Evolutionary conservation across 2,113 vertebrate genomes (phyloP).

Genomic region (Sardina pilchardus): DNA sequence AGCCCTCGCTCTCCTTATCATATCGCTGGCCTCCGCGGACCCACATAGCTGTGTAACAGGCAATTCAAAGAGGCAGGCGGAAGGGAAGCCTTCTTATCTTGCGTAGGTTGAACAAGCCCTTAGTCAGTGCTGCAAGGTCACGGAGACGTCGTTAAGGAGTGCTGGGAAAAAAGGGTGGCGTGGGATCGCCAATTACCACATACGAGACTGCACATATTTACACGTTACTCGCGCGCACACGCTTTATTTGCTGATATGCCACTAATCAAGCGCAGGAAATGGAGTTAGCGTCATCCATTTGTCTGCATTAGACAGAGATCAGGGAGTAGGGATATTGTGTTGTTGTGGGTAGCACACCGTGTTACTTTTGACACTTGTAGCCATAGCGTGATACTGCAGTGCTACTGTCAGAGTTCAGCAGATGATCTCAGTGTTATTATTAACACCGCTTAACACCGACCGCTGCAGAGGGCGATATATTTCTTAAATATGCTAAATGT

Average conservation of each 20-base stretch:
- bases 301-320: background rate
- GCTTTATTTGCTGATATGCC: background rate
- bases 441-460: background rate
- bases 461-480: background rate
- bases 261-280: background rate
- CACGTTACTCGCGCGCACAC: background rate
- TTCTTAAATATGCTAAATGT: background rate
- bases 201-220: background rate
- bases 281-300: background rate
- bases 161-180: background rate
- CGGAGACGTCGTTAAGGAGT: background rate
- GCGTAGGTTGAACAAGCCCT: background rate
- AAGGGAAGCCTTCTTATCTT: background rate
- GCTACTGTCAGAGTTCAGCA: background rate
- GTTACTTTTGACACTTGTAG: no score
- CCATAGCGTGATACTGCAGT: background rate
- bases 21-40: background rate
- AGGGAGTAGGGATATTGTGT: background rate
- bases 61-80: background rate
- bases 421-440: background rate
- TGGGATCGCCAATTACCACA: background rate
- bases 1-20: background rate
- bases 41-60: background rate
- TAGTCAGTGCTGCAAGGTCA: constrained; percentile 10
- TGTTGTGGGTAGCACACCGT: background rate